A percentile compares a stretch with the other conserved stretches of the same genome.
Conservation (phyloP, 2,113 vertebrate genomes). For the Chloropsis cyanopogon region DNA sequence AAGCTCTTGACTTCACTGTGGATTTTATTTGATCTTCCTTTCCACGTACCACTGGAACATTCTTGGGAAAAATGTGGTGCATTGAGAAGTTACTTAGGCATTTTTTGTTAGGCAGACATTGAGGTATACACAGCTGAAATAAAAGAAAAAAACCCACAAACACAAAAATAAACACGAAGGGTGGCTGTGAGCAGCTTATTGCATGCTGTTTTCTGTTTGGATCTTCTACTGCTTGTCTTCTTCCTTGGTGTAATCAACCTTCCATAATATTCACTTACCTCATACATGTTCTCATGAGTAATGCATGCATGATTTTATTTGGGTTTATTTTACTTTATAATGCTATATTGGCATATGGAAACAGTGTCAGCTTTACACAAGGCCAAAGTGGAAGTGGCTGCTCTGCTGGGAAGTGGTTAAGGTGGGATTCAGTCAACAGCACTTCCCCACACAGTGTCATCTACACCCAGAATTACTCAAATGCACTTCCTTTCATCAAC, state of each 20-base stretch:
- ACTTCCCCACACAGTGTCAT: background rate
- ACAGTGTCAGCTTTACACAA: background rate
- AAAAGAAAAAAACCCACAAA: background rate
- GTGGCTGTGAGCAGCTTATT: background rate
- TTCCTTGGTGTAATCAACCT: background rate
- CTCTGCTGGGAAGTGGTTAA: background rate
- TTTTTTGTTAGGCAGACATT: background rate
- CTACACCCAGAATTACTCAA: background rate
- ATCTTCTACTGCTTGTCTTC: background rate
- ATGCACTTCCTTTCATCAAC: background rate
- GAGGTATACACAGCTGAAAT: background rate
- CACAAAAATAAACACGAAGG: background rate
- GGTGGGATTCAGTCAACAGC: background rate
- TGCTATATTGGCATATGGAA: background rate
- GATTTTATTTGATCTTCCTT: background rate
- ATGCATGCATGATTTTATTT: background rate
- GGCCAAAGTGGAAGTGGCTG: background rate
- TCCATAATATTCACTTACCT: background rate
- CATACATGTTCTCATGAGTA: background rate
- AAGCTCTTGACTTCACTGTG: background rate
- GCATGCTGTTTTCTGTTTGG: background rate
- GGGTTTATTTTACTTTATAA: background rate
- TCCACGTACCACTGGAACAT: background rate
- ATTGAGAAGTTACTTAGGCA: background rate
- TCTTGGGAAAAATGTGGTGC: background rate